These are phyloP conservation scores for Beris chalybata DNA, from an alignment of 2,888 invertebrate genomes.

Conservation along the genomic window DNA sequence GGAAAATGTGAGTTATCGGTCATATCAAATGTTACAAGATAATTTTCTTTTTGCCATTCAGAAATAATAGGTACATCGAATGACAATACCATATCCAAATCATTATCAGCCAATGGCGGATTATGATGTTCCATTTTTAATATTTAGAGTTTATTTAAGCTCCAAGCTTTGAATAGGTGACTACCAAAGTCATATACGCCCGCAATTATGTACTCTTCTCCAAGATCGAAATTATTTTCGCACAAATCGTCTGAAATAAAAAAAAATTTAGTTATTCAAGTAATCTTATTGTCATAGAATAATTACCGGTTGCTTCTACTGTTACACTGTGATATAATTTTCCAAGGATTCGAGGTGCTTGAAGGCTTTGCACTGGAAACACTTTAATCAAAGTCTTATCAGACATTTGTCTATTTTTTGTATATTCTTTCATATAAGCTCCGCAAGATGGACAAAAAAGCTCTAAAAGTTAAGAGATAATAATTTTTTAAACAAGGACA, in stretches of 20 bases:
- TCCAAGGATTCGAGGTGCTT: constrained; percentile 43
- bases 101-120: constrained; percentile 24
- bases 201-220: constrained; percentile 47
- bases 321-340: constrained; percentile 10
- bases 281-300: constrained; percentile 8
- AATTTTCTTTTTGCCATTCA: no score
- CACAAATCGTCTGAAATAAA: constrained; percentile 42
- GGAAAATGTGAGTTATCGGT: no score
- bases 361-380: constrained; percentile 45
- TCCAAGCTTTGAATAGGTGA: constrained; percentile 31
- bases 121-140: constrained; percentile 11
- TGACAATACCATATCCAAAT: constrained; percentile 43
- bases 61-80: constrained; percentile 35
- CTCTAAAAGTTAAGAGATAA: constrained; percentile 41
- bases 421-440: constrained; percentile 49
- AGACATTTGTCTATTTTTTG: constrained; percentile 48
- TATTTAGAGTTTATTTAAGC: constrained; percentile 2
- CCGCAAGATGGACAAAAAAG: constrained; percentile 48
- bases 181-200: constrained; percentile 46
- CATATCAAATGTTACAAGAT: no score
- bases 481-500: no score
- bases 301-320: not conserved
- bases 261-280: not conserved
- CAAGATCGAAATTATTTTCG: constrained; percentile 46
- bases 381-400: constrained; percentile 46